phyloP scores from a whole-genome alignment of 2,113 vertebrate genomes.

The Pardalotus punctatus region DNA sequence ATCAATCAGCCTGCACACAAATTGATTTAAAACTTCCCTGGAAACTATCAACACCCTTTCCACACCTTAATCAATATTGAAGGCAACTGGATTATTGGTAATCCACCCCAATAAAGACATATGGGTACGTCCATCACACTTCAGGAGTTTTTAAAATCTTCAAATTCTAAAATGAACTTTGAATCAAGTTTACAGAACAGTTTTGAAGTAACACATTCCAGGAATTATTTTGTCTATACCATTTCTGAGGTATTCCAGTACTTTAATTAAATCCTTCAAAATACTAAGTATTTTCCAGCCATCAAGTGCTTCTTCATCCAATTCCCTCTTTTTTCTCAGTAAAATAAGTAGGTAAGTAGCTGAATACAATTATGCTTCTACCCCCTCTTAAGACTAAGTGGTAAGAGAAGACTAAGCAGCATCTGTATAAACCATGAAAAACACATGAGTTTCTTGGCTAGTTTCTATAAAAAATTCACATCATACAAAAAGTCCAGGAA shows the following conservation, averaged over 20 bases:
- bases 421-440: not conserved
- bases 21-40: constrained; percentile 34
- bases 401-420: not conserved
- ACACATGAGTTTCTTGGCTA: not conserved
- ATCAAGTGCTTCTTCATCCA: constrained; percentile 15
- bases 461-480: not conserved
- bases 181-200: not conserved
- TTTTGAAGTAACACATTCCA: constrained; percentile 8
- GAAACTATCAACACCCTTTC: constrained; percentile 41
- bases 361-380: not conserved
- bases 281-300: constrained; percentile 10
- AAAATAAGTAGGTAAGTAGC: not conserved
- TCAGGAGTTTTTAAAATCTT: not conserved
- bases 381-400: not conserved
- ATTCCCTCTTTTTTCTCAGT: not conserved
- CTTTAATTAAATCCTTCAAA: constrained; percentile 20
- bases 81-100: not conserved
- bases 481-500: too few species aligned
- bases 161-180: not conserved
- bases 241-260: not conserved
- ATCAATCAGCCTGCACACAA: constrained; percentile 41
- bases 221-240: not conserved
- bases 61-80: constrained; percentile 47
- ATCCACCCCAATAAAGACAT: constrained; percentile 24
- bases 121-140: not conserved